Conservation (phyloP, 2,888 invertebrate species). For the Chaetoderma sp. region DNA sequence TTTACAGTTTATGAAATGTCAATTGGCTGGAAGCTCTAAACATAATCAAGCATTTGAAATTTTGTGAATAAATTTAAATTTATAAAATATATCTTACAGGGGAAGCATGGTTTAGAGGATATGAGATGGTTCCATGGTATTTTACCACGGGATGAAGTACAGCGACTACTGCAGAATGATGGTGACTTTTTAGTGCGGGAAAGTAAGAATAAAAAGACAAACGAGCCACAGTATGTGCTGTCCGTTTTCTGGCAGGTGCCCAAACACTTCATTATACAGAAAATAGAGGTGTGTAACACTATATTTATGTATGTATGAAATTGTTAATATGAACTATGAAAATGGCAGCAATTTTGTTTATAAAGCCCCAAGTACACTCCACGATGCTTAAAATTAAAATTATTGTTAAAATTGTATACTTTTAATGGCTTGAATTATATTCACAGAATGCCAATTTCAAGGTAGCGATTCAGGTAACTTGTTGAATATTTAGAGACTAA, state of each 20-base stretch:
- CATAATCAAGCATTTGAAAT: too few relatives aligned
- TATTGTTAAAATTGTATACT: too few relatives aligned
- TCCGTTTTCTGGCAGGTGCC: slow-evolving; percentile 97
- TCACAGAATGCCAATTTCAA: too few relatives aligned
- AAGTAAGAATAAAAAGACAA: slow-evolving; percentile 74
- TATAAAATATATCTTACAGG: too few relatives aligned
- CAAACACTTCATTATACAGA: slow-evolving; percentile 97
- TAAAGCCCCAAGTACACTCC: background rate
- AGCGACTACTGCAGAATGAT: slow-evolving; percentile 87
- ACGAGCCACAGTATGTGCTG: slow-evolving; percentile 82
- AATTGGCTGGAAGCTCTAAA: too few relatives aligned
- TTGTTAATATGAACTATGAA: background rate
- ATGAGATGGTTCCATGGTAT: slow-evolving; percentile 99
- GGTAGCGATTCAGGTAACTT: too few relatives aligned
- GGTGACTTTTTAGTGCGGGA: slow-evolving; percentile 96
- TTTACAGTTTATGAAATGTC: too few relatives aligned
- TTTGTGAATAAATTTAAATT: too few relatives aligned
- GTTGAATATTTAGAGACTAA: too few relatives aligned
- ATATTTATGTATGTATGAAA: background rate
- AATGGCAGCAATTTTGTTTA: background rate
- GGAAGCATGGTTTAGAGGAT: slow-evolving; percentile 76
- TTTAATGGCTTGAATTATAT: too few relatives aligned
- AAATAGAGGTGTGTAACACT: slow-evolving; percentile 81
- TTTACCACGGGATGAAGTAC: slow-evolving; percentile 94
- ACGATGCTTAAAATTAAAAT: too few relatives aligned